phyloP scores from a whole-genome alignment of 1,140 invertebrate genomes.

The Druon quercuslanigerum region DNA sequence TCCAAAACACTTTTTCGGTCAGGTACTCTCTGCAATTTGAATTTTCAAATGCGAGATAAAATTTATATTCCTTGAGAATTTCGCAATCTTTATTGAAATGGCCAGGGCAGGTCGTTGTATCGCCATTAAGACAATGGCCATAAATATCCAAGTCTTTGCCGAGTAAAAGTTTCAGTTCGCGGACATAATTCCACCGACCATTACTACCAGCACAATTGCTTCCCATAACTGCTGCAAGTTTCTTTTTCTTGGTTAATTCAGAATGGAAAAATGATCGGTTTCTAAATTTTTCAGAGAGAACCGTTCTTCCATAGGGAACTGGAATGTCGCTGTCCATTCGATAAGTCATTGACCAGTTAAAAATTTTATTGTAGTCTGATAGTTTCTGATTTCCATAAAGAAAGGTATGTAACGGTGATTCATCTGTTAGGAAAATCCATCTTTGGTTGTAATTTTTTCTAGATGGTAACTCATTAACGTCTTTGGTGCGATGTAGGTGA shows the following conservation, averaged over 20 bases:
- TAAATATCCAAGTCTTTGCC: slow-evolving; percentile 58
- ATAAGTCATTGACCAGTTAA: slow-evolving; percentile 89
- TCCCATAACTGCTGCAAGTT: slow-evolving; percentile 78
- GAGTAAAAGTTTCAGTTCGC: slow-evolving; percentile 74
- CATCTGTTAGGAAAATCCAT: slow-evolving; percentile 80
- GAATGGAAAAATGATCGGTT: neutral
- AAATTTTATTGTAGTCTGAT: slow-evolving; percentile 76
- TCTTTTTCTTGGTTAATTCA: slow-evolving; percentile 46
- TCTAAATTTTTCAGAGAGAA: slow-evolving; percentile 48
- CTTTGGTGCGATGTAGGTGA: slow-evolving; percentile 76
- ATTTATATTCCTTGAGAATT: slow-evolving; percentile 79
- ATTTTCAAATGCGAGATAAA: slow-evolving; percentile 88
- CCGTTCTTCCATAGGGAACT: slow-evolving; percentile 81
- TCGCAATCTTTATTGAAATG: slow-evolving; percentile 79
- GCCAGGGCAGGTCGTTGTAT: slow-evolving; percentile 75
- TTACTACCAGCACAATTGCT: slow-evolving; percentile 79
- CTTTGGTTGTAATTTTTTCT: slow-evolving; percentile 70
- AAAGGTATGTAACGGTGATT: slow-evolving; percentile 78
- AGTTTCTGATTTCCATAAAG: slow-evolving; percentile 62
- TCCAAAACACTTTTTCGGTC: slow-evolving; percentile 84
- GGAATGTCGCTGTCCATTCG: slow-evolving; percentile 82
- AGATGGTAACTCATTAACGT: slow-evolving; percentile 64
- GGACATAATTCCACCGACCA: slow-evolving; percentile 78
- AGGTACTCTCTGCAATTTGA: slow-evolving; percentile 83
- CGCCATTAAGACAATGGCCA: slow-evolving; percentile 62